A percentile compares a stretch with the other conserved stretches of the same genome.
phyloP scores from a whole-genome alignment of 2,888 invertebrate genomes.

The Thecophora atra region DNA sequence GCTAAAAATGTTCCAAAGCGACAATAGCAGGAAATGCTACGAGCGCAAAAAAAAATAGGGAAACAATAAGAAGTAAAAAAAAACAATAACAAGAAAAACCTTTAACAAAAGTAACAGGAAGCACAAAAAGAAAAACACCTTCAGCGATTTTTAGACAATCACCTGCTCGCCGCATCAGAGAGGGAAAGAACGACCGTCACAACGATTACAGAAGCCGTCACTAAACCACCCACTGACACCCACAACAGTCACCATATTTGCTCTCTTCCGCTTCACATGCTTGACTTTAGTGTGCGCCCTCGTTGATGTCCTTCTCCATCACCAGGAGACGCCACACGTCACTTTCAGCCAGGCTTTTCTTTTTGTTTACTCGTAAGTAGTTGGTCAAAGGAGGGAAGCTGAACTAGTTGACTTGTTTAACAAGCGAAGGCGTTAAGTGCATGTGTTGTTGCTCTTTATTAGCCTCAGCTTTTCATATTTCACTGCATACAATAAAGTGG shows the following conservation, averaged over 20 bases:
- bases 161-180: not conserved
- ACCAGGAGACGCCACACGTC: not conserved
- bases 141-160: slow-evolving; percentile 13
- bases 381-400: not conserved
- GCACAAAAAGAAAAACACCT: not conserved
- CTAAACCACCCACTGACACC: not conserved
- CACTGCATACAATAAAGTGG: not conserved
- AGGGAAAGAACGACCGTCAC: not conserved
- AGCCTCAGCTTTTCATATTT: not conserved
- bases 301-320: slow-evolving; percentile 1
- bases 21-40: slow-evolving; percentile 12
- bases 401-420: slow-evolving; percentile 4
- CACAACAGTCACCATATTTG: not conserved
- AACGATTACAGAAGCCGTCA: not conserved
- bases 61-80: slow-evolving; percentile 5
- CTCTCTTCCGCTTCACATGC: slow-evolving; percentile 1
- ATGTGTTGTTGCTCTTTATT: not conserved
- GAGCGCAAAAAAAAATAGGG: not conserved
- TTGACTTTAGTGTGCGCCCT: not conserved
- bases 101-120: slow-evolving; percentile 5
- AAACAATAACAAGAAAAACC: slow-evolving; percentile 2
- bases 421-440: not conserved
- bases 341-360: slow-evolving; percentile 14
- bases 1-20: not conserved
- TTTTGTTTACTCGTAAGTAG: not conserved